Evolutionary conservation across 1,140 invertebrate genomes (phyloP).

Genomic region (Diorhabda carinulata): DNA sequence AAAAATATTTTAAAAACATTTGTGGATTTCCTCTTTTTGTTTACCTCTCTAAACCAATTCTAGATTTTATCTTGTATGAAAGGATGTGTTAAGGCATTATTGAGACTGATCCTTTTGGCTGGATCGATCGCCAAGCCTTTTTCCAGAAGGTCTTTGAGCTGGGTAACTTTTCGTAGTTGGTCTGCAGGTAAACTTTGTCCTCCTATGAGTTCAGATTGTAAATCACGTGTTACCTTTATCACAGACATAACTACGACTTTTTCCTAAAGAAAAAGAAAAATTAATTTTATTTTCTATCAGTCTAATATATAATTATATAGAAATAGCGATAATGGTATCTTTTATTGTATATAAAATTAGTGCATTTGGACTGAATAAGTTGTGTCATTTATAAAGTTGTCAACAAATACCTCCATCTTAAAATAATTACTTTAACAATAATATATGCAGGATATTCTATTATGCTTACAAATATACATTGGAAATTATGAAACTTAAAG

Average conservation of each 20-base stretch:
- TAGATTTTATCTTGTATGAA: slow-evolving; percentile 93
- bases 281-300: background rate
- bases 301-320: background rate
- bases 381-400: too few species aligned
- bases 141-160: slow-evolving; percentile 92
- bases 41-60: slow-evolving; percentile 41
- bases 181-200: slow-evolving; percentile 85
- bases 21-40: slow-evolving; percentile 21
- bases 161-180: slow-evolving; percentile 83
- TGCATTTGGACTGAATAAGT: too few species aligned
- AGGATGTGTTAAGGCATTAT: slow-evolving; percentile 90
- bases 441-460: too few species aligned
- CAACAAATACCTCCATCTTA: too few species aligned
- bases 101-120: slow-evolving; percentile 86
- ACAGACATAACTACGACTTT: slow-evolving; percentile 93
- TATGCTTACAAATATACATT: too few species aligned
- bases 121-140: slow-evolving; percentile 92
- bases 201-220: slow-evolving; percentile 82
- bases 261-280: slow-evolving; percentile 65
- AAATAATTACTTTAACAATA: too few species aligned
- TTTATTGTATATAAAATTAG: too few species aligned
- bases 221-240: slow-evolving; percentile 80
- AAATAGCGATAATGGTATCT: background rate
- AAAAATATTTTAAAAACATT: slow-evolving; percentile 15
- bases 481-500: too few species aligned